Evolutionary conservation across 2,888 invertebrate genomes (phyloP).

Genomic region (Euzophera pinguis): DNA sequence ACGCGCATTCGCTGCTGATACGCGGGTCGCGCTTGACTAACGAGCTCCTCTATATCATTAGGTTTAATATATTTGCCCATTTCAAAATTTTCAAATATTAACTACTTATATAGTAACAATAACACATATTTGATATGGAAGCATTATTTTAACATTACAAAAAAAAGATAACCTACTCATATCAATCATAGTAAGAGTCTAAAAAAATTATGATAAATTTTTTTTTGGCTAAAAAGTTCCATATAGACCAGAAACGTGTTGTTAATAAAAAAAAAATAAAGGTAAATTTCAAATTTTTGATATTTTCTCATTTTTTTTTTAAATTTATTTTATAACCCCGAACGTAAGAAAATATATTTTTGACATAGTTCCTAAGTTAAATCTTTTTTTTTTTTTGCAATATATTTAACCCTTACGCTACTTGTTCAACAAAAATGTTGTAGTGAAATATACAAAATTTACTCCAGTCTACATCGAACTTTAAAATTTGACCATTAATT

Average conservation of each 20-base stretch:
- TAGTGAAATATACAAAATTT: neutral
- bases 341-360: no score
- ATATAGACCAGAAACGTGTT: neutral
- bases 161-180: neutral
- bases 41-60: no score
- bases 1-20: no score
- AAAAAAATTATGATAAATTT: neutral
- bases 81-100: neutral
- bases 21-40: no score
- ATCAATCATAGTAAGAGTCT: neutral
- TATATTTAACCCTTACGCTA: no score
- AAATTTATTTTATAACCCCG: no score
- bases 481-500: neutral
- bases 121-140: conserved; percentile 2
- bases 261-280: no score
- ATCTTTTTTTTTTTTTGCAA: no score
- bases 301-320: no score
- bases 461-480: neutral
- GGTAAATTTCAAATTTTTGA: no score
- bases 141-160: neutral
- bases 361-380: no score
- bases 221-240: neutral
- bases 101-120: conserved; percentile 4
- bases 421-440: no score
- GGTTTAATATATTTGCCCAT: neutral